Evolutionary conservation across 2,888 invertebrate genomes (phyloP).

Genomic region (Hemithea aestivaria): DNA sequence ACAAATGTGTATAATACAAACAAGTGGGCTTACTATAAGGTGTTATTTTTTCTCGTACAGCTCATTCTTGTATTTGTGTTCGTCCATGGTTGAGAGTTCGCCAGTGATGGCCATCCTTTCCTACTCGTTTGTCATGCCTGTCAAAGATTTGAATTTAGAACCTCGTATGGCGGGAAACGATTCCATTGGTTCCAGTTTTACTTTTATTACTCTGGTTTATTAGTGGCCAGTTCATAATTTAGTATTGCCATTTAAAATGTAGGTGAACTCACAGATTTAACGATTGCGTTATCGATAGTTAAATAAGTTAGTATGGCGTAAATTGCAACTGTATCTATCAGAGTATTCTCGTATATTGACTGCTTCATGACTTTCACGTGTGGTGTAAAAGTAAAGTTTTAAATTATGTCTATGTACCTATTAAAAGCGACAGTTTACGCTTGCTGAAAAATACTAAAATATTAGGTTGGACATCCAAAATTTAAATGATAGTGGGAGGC

Average conservation of each 20-base stretch:
- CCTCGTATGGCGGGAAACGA: slow-evolving; percentile 7
- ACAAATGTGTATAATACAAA: no score
- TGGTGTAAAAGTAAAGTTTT: slow-evolving; percentile 8
- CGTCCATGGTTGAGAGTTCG: no score
- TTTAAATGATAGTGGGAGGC: no score
- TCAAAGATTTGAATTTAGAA: slow-evolving; percentile 27
- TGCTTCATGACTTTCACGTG: slow-evolving; percentile 7
- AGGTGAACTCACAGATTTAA: slow-evolving; percentile 8
- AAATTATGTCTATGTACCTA: no score
- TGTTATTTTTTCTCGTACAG: no score
- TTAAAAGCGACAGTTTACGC: no score
- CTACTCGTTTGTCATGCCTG: slow-evolving; percentile 51
- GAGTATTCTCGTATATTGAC: slow-evolving; percentile 1
- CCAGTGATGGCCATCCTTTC: slow-evolving; percentile 44
- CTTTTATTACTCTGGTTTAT: slow-evolving; percentile 4
- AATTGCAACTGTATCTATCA: slow-evolving; percentile 11
- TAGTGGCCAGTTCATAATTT: slow-evolving; percentile 7
- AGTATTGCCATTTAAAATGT: slow-evolving; percentile 8
- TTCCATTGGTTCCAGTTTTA: slow-evolving; percentile 8
- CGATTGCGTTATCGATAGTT: slow-evolving; percentile 10
- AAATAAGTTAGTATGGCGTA: slow-evolving; percentile 10
- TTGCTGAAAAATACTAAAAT: no score
- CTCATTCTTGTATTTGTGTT: no score
- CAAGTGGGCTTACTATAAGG: no score
- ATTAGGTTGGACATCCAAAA: no score